Evolutionary conservation across 2,888 invertebrate species (phyloP).

Genomic region (Mesorhabditis sp.): DNA sequence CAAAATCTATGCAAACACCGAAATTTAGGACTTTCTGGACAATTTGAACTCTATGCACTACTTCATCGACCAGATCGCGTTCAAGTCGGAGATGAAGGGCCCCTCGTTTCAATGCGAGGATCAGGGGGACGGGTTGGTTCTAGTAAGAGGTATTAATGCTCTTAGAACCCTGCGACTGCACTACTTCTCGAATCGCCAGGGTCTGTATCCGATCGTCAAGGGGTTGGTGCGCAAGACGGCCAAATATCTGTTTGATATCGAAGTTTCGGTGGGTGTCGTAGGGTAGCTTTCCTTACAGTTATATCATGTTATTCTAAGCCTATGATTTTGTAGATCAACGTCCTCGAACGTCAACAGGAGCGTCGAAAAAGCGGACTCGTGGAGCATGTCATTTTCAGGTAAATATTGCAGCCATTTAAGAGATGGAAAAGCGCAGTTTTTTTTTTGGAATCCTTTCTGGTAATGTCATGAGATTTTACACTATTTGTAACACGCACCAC

Average conservation of each 20-base stretch:
- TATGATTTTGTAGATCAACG: constrained; percentile 24
- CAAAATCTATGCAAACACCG: not conserved
- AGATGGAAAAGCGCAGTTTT: too few species aligned
- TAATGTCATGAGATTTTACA: too few species aligned
- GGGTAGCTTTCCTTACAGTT: not conserved
- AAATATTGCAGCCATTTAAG: not conserved
- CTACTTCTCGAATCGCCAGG: constrained; percentile 49
- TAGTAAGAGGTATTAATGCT: not conserved
- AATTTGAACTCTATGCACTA: constrained; percentile 54
- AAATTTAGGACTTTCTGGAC: constrained; percentile 45
- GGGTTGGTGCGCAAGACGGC: constrained; percentile 43
- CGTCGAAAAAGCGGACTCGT: constrained; percentile 41
- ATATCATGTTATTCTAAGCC: not conserved
- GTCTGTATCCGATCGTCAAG: constrained; percentile 50
- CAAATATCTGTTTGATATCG: constrained; percentile 41
- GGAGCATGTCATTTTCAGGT: constrained; percentile 47
- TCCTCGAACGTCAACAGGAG: constrained; percentile 50
- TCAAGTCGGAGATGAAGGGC: constrained; percentile 48
- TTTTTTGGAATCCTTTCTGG: too few species aligned
- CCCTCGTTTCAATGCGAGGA: constrained; percentile 43
- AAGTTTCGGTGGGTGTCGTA: constrained; percentile 33
- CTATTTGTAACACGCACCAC: too few species aligned
- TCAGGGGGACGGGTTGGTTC: not conserved
- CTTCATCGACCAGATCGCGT: constrained; percentile 53
- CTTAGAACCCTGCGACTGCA: constrained; percentile 32